Percentiles rank a stretch among this genome's conserved stretches.
These are phyloP conservation scores for Sula dactylatra DNA, from an alignment of 2,113 vertebrate species.

Conservation along the genomic window DNA sequence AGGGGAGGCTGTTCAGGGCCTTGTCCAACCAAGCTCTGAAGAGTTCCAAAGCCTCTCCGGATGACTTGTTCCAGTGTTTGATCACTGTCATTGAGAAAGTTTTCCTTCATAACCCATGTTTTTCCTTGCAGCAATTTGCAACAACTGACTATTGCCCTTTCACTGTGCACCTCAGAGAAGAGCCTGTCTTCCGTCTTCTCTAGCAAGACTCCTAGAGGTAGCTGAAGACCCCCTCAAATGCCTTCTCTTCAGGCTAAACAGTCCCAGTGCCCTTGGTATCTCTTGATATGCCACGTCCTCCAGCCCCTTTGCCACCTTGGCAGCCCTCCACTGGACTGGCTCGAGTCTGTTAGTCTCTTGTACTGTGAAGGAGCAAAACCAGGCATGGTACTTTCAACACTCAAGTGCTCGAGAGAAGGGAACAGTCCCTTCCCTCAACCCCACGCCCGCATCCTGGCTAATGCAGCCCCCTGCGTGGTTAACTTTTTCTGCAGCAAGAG, in stretches of 20 bases:
- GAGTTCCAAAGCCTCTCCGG: neutral
- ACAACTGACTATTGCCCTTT: neutral
- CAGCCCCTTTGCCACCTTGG: neutral
- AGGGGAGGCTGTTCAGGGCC: too few relatives aligned
- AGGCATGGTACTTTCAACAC: neutral
- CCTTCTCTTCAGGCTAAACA: neutral
- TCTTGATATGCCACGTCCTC: neutral
- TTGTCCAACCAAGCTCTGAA: neutral
- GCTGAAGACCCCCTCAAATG: neutral
- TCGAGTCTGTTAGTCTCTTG: neutral
- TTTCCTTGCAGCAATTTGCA: neutral
- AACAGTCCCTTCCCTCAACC: neutral
- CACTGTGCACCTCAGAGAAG: neutral
- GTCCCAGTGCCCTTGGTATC: neutral
- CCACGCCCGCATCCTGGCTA: neutral
- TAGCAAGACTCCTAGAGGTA: neutral
- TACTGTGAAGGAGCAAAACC: neutral
- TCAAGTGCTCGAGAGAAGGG: neutral
- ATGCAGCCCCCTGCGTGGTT: fast-evolving
- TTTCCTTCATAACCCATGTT: neutral
- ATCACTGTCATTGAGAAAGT: neutral
- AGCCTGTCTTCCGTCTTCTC: neutral
- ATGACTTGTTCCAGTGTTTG: neutral
- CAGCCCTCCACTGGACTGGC: too few relatives aligned
- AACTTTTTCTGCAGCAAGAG: neutral